Conservation (phyloP, 2,797 vertebrate genomes). For the Selene dorsalis region DNA sequence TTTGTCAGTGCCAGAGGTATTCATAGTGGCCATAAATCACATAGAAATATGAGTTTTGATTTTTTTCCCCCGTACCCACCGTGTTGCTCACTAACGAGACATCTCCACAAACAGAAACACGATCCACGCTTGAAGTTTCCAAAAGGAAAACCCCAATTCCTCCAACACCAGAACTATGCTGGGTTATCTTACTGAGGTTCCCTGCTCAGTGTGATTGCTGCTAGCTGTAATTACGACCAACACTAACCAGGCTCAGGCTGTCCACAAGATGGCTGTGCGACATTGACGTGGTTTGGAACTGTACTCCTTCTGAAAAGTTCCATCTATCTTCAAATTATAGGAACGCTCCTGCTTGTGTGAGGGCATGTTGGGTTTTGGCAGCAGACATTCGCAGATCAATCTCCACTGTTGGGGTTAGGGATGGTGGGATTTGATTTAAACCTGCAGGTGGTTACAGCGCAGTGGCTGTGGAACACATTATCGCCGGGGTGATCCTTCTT, state of each 20-base stretch:
- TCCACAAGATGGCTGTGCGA: conserved; percentile 52
- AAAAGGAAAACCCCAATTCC: conserved; percentile 56
- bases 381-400: conserved; percentile 51
- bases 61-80: conserved; percentile 19
- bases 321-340: conserved; percentile 48
- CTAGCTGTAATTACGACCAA: conserved; percentile 72
- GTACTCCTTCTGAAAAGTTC: conserved; percentile 38
- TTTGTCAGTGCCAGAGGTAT: conserved; percentile 40
- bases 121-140: conserved; percentile 46
- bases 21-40: conserved; percentile 62
- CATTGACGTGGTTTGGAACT: conserved; percentile 59
- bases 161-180: conserved; percentile 35
- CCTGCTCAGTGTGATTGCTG: conserved; percentile 66
- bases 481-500: conserved; percentile 58
- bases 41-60: conserved; percentile 51
- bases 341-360: conserved; percentile 39
- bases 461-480: conserved; percentile 77
- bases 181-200: conserved; percentile 54
- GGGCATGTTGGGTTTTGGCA: conserved; percentile 42
- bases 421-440: conserved; percentile 68
- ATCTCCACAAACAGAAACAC: conserved; percentile 72
- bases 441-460: conserved; percentile 73
- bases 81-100: conserved; percentile 57
- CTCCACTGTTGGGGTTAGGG: conserved; percentile 35
- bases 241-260: conserved; percentile 70